Base-by-base conservation (phyloP, 2,113 vertebrate species). In the Anoura caudifer region DNA sequence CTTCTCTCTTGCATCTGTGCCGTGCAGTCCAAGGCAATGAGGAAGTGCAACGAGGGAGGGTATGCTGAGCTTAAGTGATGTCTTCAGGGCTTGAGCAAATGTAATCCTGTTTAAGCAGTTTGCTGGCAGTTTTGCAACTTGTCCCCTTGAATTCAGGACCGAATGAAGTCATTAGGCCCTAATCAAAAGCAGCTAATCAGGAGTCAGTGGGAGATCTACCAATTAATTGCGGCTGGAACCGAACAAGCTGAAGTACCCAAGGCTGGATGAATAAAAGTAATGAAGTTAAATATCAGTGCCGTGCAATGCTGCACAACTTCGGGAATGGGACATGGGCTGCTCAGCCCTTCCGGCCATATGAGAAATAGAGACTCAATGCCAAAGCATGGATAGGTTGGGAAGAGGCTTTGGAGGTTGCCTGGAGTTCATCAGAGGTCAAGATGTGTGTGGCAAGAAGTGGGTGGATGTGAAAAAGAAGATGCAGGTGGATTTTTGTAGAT, bases 181-280 rank as follows among this genome's bases (percentile, higher is more conserved):
- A 98, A 99, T 98, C 98, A 98, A 98, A 98, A 97, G 96, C 95
- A 98, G 98, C 98, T 98, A 98, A 99, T 98, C 98, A 98, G 98
- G 96, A 98, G 97, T 97, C 98, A 97, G 98, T 98, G 96, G 98
- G 98, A 98, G 94, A 97, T 96, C 96, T 97, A 97, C 97, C 97
- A 98, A 96, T 98, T 98, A 98, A 98, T 98, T 9, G 0, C 0
- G 0, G 96, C 96, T 98, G 98, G 98, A 98, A 96, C 93, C 86
- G 96, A 79, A 93, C 0, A 4, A 98, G 89, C 97, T 16, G 15
- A 96, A 92, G 85, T 5, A 56, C 97, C 95, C 88, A 93, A 11
- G 28, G 94, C 98, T 97, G 96, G 92, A 92, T 94, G 79, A 75
- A 81, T 93, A 85, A 89, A 95, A 75, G 0, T 52, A 96, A 97